phyloP scores from a whole-genome alignment of 1,140 invertebrate species.

The Hylyphantes graminicola region DNA sequence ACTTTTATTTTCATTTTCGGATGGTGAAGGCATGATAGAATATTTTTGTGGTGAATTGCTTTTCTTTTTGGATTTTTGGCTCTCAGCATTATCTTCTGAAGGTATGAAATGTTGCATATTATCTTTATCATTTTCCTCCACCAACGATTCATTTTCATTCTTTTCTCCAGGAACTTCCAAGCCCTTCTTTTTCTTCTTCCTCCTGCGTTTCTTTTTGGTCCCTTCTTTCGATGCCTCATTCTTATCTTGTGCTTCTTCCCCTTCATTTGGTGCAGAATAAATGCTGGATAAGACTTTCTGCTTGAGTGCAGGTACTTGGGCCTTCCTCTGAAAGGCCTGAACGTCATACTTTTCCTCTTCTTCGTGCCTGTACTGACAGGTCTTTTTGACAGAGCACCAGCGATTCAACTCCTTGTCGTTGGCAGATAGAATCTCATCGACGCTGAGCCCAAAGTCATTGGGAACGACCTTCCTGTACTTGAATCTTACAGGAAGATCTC shows the following conservation, averaged over 20 bases:
- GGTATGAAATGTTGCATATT: background rate
- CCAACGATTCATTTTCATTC: background rate
- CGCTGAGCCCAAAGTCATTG: constrained; percentile 90
- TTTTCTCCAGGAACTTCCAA: background rate
- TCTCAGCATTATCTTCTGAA: background rate
- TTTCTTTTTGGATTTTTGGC: background rate
- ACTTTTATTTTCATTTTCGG: background rate
- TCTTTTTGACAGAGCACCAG: constrained; percentile 94
- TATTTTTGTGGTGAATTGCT: background rate
- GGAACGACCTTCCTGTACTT: constrained; percentile 88
- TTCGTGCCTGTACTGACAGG: constrained; percentile 73
- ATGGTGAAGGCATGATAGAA: too few relatives aligned
- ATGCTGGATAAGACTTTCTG: constrained; percentile 87
- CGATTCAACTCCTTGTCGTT: constrained; percentile 93
- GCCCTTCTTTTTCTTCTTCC: constrained; percentile 61
- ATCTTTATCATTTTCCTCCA: background rate
- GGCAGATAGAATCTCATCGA: constrained; percentile 91
- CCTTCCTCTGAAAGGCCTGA: constrained; percentile 80
- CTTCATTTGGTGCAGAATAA: constrained; percentile 65
- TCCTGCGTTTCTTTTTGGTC: constrained; percentile 38
- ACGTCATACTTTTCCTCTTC: constrained; percentile 85
- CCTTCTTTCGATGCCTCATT: background rate
- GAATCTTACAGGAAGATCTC: constrained; percentile 88
- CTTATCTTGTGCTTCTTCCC: background rate
- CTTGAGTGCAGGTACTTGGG: constrained; percentile 79